Base-by-base conservation (phyloP, 2,113 vertebrate genomes). In the Romanogobio albipinnatus region DNA sequence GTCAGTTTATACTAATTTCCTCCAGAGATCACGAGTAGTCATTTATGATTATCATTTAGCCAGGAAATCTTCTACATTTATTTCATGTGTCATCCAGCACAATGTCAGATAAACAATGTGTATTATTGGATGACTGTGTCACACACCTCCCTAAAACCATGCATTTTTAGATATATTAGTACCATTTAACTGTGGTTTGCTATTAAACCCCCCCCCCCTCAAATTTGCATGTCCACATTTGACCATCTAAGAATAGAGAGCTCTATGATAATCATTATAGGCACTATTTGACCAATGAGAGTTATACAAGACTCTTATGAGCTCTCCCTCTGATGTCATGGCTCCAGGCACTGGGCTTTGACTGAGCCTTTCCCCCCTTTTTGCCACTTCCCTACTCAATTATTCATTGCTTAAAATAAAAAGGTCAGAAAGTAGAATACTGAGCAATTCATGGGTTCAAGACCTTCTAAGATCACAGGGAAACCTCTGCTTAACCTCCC, bases 401-500 rank as follows among this genome's bases (percentile, higher is more conserved):
- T 93, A 94, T 94, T 94, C 91, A 94, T 74, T 61, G 81, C 59
- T 83, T 81, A 76, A 85, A 87, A 89, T 82, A 66, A 84, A 83
- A 80, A 82, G 75, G 73, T 81, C 78, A 77, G 45, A 82, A 90
- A 62, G 77, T 90, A 85, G 76, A 87, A 85, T 76, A 84, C 70
- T 79, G 91, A 92, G 87, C 91, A 91, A 91, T 91, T 84, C 86
- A 89, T 71, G 88, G 91, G 92, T 94, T 93, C 92, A 93, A 92
- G 93, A 92, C 91, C 89, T 92, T 90, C 93, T 94, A 91, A 93
- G 92, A 93, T 94, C 93, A 94, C 91, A 94, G 89, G 93, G 84
- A 92, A 94, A 91, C 94, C 93, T 90, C 90, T 93, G 91, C 91
- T 94, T 94, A 95, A 94, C 94, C 93, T 92, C 88, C 90, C 92